A percentile compares a stretch with the other conserved stretches of the same genome.
phyloP scores from a whole-genome alignment of 2,888 invertebrate species.

The Cerastis leucographa region DNA sequence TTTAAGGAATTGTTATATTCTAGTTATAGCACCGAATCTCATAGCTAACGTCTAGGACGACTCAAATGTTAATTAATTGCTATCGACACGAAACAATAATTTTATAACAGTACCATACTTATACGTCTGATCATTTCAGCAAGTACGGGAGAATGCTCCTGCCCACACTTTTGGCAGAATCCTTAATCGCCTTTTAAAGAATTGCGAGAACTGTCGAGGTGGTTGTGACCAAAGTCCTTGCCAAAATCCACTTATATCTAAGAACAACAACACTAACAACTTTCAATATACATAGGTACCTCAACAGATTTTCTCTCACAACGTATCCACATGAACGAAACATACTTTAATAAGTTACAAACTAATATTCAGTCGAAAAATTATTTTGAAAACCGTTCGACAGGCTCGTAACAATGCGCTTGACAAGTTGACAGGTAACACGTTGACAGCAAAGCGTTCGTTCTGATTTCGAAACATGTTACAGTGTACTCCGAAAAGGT shows the following conservation, averaged over 20 bases:
- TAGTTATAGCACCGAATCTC: background rate
- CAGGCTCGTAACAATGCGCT: slow-evolving; percentile 23
- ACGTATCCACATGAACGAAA: slow-evolving; percentile 47
- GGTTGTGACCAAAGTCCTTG: background rate
- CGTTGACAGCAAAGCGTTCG: slow-evolving; percentile 49
- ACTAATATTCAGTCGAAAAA: slow-evolving; percentile 42
- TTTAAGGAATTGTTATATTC: background rate
- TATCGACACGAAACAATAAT: background rate
- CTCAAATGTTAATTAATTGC: background rate
- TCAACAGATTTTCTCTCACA: slow-evolving; percentile 50
- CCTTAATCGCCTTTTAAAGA: background rate
- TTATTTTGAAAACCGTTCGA: slow-evolving; percentile 36
- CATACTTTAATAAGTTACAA: slow-evolving; percentile 40
- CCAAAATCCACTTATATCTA: background rate
- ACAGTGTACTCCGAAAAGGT: slow-evolving; percentile 36
- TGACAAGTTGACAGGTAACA: slow-evolving; percentile 55
- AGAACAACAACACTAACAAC: too few relatives aligned
- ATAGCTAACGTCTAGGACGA: background rate
- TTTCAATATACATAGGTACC: slow-evolving; percentile 47
- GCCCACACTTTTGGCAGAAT: background rate
- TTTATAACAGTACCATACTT: background rate
- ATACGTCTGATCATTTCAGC: background rate
- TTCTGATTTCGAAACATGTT: slow-evolving; percentile 64
- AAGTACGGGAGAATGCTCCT: background rate
- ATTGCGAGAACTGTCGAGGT: background rate